These are phyloP conservation scores for Glyphotaelius pellucidus DNA, from an alignment of 2,888 invertebrate species.

Conservation along the genomic window DNA sequence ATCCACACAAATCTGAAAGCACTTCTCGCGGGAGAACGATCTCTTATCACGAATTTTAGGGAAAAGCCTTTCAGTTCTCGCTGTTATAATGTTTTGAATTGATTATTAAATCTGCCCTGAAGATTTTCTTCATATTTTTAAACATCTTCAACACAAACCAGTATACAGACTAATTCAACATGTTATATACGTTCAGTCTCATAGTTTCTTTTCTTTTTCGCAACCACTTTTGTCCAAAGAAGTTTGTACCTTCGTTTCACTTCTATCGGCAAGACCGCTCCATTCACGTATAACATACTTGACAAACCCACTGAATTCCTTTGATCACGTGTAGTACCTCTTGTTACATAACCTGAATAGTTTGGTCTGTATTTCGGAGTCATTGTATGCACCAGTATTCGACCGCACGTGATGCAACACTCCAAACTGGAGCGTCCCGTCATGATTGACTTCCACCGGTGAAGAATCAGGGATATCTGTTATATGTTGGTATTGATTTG, in stretches of 20 bases:
- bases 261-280: not conserved
- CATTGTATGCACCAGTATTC: conserved; percentile 40
- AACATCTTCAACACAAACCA: not conserved
- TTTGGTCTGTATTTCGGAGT: conserved; percentile 28
- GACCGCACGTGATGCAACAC: conserved; percentile 31
- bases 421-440: conserved; percentile 43
- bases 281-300: conserved; percentile 26
- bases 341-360: conserved; percentile 23
- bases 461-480: not conserved
- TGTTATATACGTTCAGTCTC: not conserved
- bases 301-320: conserved; percentile 34
- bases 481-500: not conserved
- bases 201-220: not conserved
- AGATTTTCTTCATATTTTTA: not conserved
- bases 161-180: not conserved
- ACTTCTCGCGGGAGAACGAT: too few species aligned
- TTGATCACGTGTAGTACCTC: not conserved
- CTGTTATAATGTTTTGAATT: not conserved
- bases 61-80: too few species aligned
- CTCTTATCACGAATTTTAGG: too few species aligned
- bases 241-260: not conserved
- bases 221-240: not conserved
- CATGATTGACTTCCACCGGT: conserved; percentile 45
- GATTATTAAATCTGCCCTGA: not conserved
- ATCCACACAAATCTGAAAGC: too few species aligned